A percentile compares a stretch with the other conserved stretches of the same genome.
Evolutionary conservation across 1,140 invertebrate genomes (phyloP).

Genomic region (Drosophila sechellia): DNA sequence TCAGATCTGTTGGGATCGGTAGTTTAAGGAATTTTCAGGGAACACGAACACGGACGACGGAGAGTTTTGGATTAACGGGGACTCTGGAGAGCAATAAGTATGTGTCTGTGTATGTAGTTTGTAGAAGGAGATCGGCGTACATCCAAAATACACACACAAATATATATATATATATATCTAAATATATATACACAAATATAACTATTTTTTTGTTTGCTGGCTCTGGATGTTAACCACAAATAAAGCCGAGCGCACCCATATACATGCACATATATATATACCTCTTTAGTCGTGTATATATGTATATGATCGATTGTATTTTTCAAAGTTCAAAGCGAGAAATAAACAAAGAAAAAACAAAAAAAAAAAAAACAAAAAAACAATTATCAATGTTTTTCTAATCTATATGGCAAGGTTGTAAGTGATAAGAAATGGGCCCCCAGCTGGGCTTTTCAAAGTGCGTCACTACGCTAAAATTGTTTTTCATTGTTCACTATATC

Average conservation of each 20-base stretch:
- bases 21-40: conserved; percentile 80
- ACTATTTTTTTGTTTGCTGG: conserved; percentile 48
- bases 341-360: conserved; percentile 29
- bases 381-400: neutral
- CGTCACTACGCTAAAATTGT: conserved; percentile 2
- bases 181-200: conserved; percentile 31
- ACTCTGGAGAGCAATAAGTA: conserved; percentile 57
- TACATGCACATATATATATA: conserved; percentile 27
- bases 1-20: conserved; percentile 2
- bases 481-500: neutral
- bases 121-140: conserved; percentile 7
- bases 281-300: conserved; percentile 39
- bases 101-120: conserved; percentile 42
- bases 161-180: conserved; percentile 29
- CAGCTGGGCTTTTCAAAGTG: neutral
- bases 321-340: conserved; percentile 68
- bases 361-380: conserved; percentile 10
- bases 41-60: conserved; percentile 39
- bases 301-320: conserved; percentile 62
- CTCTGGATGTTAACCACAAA: conserved; percentile 41
- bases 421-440: conserved; percentile 10
- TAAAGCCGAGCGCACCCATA: conserved; percentile 23
- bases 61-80: conserved; percentile 7
- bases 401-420: conserved; percentile 17
- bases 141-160: conserved; percentile 32